Evolutionary conservation across 1,140 invertebrate species (phyloP).

Genomic region (Vanessa tameamea): DNA sequence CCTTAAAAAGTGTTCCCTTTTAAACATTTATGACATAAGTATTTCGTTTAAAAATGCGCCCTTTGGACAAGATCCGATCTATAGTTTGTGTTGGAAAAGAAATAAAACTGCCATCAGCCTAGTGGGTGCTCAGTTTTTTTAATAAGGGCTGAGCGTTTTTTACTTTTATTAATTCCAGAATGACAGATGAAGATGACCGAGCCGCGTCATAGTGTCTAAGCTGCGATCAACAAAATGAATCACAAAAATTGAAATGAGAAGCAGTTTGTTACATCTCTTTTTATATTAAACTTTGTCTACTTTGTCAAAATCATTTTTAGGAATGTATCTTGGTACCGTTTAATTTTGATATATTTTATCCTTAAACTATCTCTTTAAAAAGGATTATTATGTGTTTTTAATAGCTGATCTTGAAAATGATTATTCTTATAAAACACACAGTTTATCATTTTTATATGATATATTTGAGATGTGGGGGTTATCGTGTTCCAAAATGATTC

Average conservation of each 20-base stretch:
- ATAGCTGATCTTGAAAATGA: neutral
- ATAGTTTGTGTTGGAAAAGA: conserved; percentile 72
- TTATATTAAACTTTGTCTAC: conserved; percentile 32
- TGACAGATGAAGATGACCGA: conserved; percentile 74
- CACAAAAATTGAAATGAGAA: conserved; percentile 33
- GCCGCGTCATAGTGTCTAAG: conserved; percentile 54
- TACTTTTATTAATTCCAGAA: conserved; percentile 65
- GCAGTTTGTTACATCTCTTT: conserved; percentile 39
- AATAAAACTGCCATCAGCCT: conserved; percentile 64
- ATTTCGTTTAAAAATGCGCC: conserved; percentile 57
- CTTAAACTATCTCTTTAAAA: neutral
- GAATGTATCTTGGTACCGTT: conserved; percentile 31
- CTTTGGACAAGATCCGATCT: conserved; percentile 72
- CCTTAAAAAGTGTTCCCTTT: conserved; percentile 63
- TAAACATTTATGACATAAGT: conserved; percentile 67
- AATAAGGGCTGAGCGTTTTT: conserved; percentile 48
- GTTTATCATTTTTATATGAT: neutral
- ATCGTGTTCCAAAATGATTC: too few species aligned
- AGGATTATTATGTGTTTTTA: neutral
- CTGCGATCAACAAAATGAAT: conserved; percentile 35
- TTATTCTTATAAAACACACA: neutral
- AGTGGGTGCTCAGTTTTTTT: conserved; percentile 69
- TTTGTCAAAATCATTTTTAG: conserved; percentile 38
- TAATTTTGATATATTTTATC: conserved; percentile 17
- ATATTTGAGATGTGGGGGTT: too few species aligned